phyloP scores from a whole-genome alignment of 1,140 invertebrate species.

The Carposina sasakii region DNA sequence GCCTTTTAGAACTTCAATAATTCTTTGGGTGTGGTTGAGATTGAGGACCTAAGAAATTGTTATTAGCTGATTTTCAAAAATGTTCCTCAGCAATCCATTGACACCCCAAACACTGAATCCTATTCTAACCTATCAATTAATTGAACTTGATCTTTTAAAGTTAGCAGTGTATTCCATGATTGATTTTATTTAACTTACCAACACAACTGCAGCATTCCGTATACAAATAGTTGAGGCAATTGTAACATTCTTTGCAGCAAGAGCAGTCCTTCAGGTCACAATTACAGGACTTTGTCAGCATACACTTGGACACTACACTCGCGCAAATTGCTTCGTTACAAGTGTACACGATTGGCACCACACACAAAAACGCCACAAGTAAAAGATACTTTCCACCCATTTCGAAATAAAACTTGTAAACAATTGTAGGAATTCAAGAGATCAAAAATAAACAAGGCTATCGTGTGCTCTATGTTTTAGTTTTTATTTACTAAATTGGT shows the following conservation, averaged over 20 bases:
- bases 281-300: slow-evolving; percentile 95
- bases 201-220: slow-evolving; percentile 97
- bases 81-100: too few relatives aligned
- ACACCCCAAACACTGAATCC: too few relatives aligned
- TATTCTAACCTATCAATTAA: too few relatives aligned
- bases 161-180: too few relatives aligned
- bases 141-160: too few relatives aligned
- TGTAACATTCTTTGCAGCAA: slow-evolving; percentile 94
- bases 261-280: slow-evolving; percentile 93
- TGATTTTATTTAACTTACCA: too few relatives aligned
- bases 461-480: too few relatives aligned
- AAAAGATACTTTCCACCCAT: slow-evolving; percentile 50
- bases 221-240: slow-evolving; percentile 90
- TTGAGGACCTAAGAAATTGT: too few relatives aligned
- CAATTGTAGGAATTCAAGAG: slow-evolving; percentile 5
- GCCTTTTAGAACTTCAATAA: too few relatives aligned
- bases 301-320: slow-evolving; percentile 95
- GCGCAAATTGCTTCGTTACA: slow-evolving; percentile 95
- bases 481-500: too few relatives aligned
- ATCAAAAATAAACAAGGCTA: slow-evolving; percentile 20
- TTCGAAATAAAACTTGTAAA: slow-evolving; percentile 10
- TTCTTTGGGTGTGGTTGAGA: too few relatives aligned
- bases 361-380: slow-evolving; percentile 39
- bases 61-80: too few relatives aligned
- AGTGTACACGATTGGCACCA: slow-evolving; percentile 50